Conservation (phyloP, 2,113 vertebrate species). For the Psittacara wagleri region DNA sequence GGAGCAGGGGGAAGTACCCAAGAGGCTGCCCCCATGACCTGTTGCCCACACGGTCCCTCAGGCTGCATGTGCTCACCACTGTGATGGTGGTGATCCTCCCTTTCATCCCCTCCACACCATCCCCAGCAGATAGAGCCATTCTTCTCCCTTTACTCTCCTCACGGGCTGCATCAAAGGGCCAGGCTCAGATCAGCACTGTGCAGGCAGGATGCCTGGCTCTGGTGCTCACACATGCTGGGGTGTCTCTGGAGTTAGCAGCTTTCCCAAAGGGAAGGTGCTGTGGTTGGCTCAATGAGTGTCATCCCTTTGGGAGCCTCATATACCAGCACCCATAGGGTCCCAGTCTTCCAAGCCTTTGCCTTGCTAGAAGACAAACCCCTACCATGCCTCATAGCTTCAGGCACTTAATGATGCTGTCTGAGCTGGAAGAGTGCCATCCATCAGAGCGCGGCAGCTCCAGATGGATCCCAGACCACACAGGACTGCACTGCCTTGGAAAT, state of each 20-base stretch:
- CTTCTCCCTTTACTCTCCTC: not conserved
- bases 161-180: not conserved
- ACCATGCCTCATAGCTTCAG: rapidly evolving
- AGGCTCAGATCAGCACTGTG: not conserved
- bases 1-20: not conserved
- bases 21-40: not conserved
- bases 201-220: not conserved
- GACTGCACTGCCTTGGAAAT: not conserved
- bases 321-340: not conserved
- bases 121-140: not conserved
- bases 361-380: not conserved
- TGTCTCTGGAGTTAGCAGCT: not conserved
- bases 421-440: not conserved
- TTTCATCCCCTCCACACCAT: not conserved
- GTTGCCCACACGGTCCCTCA: not conserved
- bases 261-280: not conserved
- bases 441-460: not conserved
- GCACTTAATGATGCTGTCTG: rapidly evolving
- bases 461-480: not conserved
- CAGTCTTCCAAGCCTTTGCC: not conserved
- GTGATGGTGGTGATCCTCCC: not conserved
- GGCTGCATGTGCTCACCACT: not conserved
- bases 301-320: not conserved
- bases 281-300: rapidly evolving
- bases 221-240: rapidly evolving